Evolutionary conservation across 2,113 vertebrate species (phyloP).

Genomic region (Dolichotis patagonum): DNA sequence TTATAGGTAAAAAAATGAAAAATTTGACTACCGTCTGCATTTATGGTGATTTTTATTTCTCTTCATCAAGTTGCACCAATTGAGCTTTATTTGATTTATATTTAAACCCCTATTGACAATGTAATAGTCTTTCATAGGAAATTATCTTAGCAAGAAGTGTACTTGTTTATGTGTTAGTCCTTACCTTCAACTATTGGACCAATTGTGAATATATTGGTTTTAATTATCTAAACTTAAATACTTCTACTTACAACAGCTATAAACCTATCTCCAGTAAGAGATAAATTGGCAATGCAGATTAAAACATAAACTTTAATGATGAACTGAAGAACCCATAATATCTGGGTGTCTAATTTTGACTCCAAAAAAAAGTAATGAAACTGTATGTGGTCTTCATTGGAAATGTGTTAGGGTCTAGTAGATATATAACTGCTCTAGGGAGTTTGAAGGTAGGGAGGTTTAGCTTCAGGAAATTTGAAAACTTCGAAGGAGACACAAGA

Average conservation of each 20-base stretch:
- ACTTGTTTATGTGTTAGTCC: not conserved
- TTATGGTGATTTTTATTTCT: not conserved
- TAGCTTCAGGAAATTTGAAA: not conserved
- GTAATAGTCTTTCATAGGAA: not conserved
- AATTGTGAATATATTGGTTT: not conserved
- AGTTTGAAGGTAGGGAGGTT: not conserved
- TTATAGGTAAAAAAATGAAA: not conserved
- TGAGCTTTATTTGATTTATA: not conserved
- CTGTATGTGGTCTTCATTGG: not conserved
- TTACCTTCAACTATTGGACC: not conserved
- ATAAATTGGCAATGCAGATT: not conserved
- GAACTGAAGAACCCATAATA: not conserved
- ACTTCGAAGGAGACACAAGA: not conserved
- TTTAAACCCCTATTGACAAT: not conserved
- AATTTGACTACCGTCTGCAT: not conserved
- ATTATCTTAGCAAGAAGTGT: not conserved
- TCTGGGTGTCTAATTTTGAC: not conserved
- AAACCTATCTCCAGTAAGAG: not conserved
- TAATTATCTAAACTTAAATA: conserved; percentile 22
- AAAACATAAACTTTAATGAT: not conserved
- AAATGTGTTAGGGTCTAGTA: not conserved
- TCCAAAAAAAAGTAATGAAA: not conserved
- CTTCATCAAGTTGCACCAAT: not conserved
- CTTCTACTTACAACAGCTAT: not conserved
- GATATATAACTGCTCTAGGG: not conserved